Base-by-base conservation (phyloP, 2,113 vertebrate species). In the Hystrix cristata region DNA sequence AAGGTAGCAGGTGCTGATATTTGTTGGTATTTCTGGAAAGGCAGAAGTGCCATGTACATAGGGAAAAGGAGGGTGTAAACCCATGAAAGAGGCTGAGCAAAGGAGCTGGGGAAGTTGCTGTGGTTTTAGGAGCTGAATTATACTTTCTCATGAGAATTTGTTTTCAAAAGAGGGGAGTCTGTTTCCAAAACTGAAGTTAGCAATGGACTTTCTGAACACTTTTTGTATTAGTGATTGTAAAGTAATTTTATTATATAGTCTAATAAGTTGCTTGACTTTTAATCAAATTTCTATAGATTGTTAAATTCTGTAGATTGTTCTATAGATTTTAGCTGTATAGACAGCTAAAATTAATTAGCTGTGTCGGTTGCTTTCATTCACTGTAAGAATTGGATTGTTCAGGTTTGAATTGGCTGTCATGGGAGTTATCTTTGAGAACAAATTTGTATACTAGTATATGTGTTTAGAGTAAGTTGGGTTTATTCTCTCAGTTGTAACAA, bases 201-300 rank as follows among this genome's bases (percentile, higher is more conserved):
- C 31, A 14, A 1, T 79, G 46, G 29, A 48, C 38, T 91, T 87
- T 67, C 65, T 94, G 31, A 94, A 74, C 15, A 91, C 13, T 81
- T 81, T 91, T 60, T 27, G 7, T 94, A 21, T n/a, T 87, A 87
- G 14, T 46, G 69, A 5, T 88, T 65, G 21, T 57, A 85, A 69
- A 5, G 15, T 89, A 53, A 31, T 93, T 85, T 71, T 69, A 86
- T 78, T 92, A 74, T 59, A 92, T 76, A 46, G 31, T 51, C 57
- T 53, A 7, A 53, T 83, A 55, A 69, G 53, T n/a, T 65, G 87
- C n/a, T 88, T 94, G 78, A 83, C 21, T 53, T 71, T 94, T 87
- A 83, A 87, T 60, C 74, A 34, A 19, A 74, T 94, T 87, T 91
- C 71, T 34, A 43, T 88, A 92, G 59, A 83, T 34, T 83, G 31